A percentile compares a stretch with the other conserved stretches of the same genome.
Conservation (phyloP, 2,797 vertebrate species). For the Rallus crepitans region DNA sequence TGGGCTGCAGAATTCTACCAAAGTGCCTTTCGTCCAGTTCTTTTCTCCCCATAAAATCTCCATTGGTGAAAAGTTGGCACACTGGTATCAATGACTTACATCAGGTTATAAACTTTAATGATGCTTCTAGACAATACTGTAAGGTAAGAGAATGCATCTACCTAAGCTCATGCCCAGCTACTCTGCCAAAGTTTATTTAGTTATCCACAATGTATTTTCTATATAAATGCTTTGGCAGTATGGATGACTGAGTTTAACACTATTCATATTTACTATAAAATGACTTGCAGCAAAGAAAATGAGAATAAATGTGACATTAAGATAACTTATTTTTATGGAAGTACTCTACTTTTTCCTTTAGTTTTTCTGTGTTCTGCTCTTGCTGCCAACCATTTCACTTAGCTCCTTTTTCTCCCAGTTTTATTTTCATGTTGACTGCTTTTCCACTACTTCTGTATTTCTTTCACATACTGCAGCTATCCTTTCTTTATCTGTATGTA, state of each 20-base stretch:
- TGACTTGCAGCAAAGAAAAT: background rate
- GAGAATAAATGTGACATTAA: background rate
- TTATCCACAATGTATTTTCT: background rate
- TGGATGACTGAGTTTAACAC: background rate
- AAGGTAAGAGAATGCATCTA: background rate
- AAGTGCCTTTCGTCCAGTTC: background rate
- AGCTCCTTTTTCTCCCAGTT: background rate
- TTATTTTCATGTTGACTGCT: slow-evolving; percentile 10
- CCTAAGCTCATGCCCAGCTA: background rate
- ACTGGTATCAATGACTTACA: background rate
- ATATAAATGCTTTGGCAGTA: background rate
- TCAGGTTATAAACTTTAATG: background rate
- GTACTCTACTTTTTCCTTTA: background rate
- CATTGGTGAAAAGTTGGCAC: background rate
- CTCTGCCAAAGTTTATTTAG: background rate
- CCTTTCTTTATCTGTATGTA: background rate
- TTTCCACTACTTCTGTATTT: background rate
- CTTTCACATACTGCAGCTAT: background rate
- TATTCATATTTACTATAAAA: background rate
- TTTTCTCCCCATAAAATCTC: background rate
- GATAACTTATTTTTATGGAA: background rate
- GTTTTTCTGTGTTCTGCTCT: background rate
- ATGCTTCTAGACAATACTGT: background rate
- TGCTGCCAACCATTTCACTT: background rate
- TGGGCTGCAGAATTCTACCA: background rate